phyloP scores from a whole-genome alignment of 2,888 invertebrate species.

The Branchellion lobata region DNA sequence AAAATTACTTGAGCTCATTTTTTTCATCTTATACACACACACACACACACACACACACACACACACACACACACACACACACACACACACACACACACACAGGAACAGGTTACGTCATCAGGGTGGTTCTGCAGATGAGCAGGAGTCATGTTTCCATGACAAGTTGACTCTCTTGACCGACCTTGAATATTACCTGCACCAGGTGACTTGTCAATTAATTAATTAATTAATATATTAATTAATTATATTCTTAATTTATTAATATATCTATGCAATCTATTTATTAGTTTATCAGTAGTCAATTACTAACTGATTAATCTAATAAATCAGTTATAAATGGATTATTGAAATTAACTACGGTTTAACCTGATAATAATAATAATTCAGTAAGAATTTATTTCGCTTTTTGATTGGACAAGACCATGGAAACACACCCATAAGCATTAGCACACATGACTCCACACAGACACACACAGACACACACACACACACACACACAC shows the following conservation, averaged over 20 bases:
- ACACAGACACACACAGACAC: background rate
- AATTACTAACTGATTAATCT: too few species aligned
- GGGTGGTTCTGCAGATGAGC: background rate
- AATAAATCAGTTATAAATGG: too few species aligned
- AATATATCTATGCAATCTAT: background rate
- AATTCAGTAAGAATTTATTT: too few species aligned
- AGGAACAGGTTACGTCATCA: background rate
- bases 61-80: conserved; percentile 30
- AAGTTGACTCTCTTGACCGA: conserved; percentile 68
- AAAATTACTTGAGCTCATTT: too few species aligned
- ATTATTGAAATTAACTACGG: too few species aligned
- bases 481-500: too few species aligned
- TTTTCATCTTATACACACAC: too few species aligned
- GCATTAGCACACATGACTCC: background rate
- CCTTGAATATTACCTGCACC: conserved; percentile 75
- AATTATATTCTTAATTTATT: background rate
- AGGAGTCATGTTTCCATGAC: conserved; percentile 54
- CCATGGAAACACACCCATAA: too few species aligned
- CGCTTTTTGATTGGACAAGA: too few species aligned
- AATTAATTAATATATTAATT: too few species aligned
- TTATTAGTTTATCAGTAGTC: too few species aligned
- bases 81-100: conserved; percentile 32
- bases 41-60: conserved; percentile 34
- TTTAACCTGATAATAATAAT: too few species aligned
- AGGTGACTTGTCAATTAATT: conserved; percentile 62